These are phyloP conservation scores for Contarinia nasturtii DNA, from an alignment of 1,140 invertebrate genomes.

Conservation along the genomic window DNA sequence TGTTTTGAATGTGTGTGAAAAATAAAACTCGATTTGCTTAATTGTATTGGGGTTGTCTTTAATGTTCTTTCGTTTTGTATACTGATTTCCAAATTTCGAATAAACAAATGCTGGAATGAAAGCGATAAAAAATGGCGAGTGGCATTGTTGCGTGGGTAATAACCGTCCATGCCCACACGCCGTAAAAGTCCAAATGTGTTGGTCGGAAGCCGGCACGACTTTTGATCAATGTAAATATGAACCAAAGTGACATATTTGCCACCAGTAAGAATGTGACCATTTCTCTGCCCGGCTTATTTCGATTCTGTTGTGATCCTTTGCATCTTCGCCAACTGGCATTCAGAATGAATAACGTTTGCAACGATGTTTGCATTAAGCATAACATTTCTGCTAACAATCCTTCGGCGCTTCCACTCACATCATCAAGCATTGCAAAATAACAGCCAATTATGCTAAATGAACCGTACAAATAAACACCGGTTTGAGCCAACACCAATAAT, in stretches of 20 bases:
- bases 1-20: no score
- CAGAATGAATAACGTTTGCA: slow-evolving; percentile 66
- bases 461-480: slow-evolving; percentile 74
- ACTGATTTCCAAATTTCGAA: slow-evolving; percentile 93
- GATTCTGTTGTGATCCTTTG: slow-evolving; percentile 32
- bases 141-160: slow-evolving; percentile 73
- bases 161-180: slow-evolving; percentile 70
- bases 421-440: slow-evolving; percentile 42
- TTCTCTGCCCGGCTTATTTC: slow-evolving; percentile 61
- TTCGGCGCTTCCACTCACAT: slow-evolving; percentile 28
- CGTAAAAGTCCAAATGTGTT: slow-evolving; percentile 58
- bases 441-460: slow-evolving; percentile 71
- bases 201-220: slow-evolving; percentile 61
- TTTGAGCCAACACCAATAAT: slow-evolving; percentile 66
- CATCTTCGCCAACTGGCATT: slow-evolving; percentile 59
- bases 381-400: slow-evolving; percentile 37
- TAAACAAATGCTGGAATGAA: slow-evolving; percentile 86
- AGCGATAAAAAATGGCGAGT: slow-evolving; percentile 69
- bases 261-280: slow-evolving; percentile 67
- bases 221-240: slow-evolving; percentile 67
- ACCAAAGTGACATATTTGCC: slow-evolving; percentile 74
- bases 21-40: no score
- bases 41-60: not conserved
- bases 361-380: slow-evolving; percentile 44
- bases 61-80: slow-evolving; percentile 40